Evolutionary conservation across 2,888 invertebrate genomes (phyloP).

Genomic region (Drosophila buzzatii): DNA sequence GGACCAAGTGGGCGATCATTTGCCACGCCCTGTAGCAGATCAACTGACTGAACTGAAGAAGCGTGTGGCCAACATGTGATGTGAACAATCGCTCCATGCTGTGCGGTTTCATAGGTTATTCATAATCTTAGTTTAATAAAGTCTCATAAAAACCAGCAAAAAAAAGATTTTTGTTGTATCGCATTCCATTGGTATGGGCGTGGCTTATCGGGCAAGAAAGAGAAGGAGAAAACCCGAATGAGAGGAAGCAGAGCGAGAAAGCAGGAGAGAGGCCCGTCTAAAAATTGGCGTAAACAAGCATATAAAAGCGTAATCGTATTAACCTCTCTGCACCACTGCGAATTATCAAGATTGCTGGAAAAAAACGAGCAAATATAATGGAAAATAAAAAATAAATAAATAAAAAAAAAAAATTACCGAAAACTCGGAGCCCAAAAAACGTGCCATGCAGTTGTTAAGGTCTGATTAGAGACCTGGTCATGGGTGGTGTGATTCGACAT

Average conservation of each 20-base stretch:
- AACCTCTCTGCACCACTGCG: slow-evolving; percentile 55
- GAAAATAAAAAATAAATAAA: too few relatives aligned
- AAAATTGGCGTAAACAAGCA: slow-evolving; percentile 69
- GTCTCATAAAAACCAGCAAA: slow-evolving; percentile 83
- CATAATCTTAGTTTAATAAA: slow-evolving; percentile 84
- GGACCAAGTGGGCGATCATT: slow-evolving; percentile 94
- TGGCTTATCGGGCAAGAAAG: slow-evolving; percentile 52
- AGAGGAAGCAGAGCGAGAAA: neutral
- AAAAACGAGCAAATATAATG: slow-evolving; percentile 64
- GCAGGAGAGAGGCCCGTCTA: slow-evolving; percentile 62
- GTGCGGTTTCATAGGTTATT: slow-evolving; percentile 61
- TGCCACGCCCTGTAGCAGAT: slow-evolving; percentile 87
- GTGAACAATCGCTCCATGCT: slow-evolving; percentile 24
- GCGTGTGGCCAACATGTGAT: slow-evolving; percentile 86
- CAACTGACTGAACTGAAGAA: slow-evolving; percentile 44
- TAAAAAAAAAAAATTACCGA: slow-evolving; percentile 15
- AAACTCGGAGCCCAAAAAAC: slow-evolving; percentile 12
- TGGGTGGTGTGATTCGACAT: slow-evolving; percentile 40
- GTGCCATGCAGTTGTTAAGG: slow-evolving; percentile 62
- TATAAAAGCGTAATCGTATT: slow-evolving; percentile 69
- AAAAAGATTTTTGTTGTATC: slow-evolving; percentile 34
- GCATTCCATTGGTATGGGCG: slow-evolving; percentile 34
- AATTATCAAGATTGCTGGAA: slow-evolving; percentile 57
- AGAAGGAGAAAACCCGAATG: neutral
- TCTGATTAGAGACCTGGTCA: slow-evolving; percentile 59